Base-by-base conservation (phyloP, 2,797 vertebrate genomes). In the Rhinichthys osculus region DNA sequence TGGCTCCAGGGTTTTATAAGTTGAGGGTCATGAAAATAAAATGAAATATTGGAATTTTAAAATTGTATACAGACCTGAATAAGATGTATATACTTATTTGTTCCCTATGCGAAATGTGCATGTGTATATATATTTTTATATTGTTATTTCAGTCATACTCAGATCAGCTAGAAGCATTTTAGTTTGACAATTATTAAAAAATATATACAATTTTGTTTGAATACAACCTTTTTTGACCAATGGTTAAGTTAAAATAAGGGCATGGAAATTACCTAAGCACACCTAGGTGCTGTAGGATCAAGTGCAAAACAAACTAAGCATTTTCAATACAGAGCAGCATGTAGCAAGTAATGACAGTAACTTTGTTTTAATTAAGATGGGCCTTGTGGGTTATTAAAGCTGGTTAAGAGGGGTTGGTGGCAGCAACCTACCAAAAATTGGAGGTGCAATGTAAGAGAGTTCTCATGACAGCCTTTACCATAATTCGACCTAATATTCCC, bases 391-490 rank as follows among this genome's bases (percentile, higher is more conserved):
- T 81, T 16, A 38, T 33, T 47, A 50, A 23, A 52, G 19, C 40
- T 23, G 17, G 42, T 67, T 27, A 17, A 42, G 13, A n/a, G 14
- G n/a, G 44, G 21, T 30, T n/a, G 35, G 35, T 78, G 54, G 21
- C 35, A 11, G 40, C 40, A n/a, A n/a, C n/a, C n/a, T n/a, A n/a
- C n/a, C n/a, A n/a, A n/a, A 50, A 30, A 10, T 30, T 16, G 19
- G 7, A 67, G 35, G 44, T 17, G 7, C 19, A 27, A 11, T n/a
- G 93, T 94, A 94, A 94, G 93, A 23, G 14, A 19, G n/a, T 73
- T 73, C 7, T 73, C 42, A 40, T 13, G 14, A 70, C 27, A 35
- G 17, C 5, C 5, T 73, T 76, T 35, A 19, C 1, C 30, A 35
- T 23, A 54, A 23, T 35, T 14, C 50, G 6, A 23, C 19, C 9